Evolutionary conservation across 64 coral and sea anemone species (phyloP), one percentile per base, ranked within the genome.

Genomic region (Montipora sp.): DNA sequence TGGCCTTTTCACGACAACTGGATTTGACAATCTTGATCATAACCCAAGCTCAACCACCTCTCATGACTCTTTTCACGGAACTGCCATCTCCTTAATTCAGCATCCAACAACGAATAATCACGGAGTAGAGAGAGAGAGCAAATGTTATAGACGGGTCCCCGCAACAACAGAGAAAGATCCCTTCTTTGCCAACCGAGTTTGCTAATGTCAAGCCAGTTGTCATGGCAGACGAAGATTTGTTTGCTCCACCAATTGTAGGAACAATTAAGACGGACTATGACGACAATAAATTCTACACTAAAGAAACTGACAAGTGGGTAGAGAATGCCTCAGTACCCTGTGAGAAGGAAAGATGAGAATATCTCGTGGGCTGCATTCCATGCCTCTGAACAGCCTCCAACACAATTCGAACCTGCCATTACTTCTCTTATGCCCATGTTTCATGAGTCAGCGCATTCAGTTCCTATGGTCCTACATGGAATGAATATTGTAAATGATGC

Each of bases 341-440:
- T 24, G 18, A 75, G 18, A 89, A 89, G 49, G 87, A 89, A 2
- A 50, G 20, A 49, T 48, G 87, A 89, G 48, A 51, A 51, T 19
- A 50, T 89, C 23, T 89, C 87, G 8, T 89, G 87, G 87, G 47
- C 87, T 44, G 83, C 83, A 47, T 63, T 63, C 59, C 59, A 63
- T 63, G 87, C 72, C 73, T 76, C 27, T 65, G 57, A 68, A 68
- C 12, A 73, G 67, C 66, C 65, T 63, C 59, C 59, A 63, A 63
- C 59, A 63, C 59, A 63, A 63, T 63, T 63, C 59, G 59, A 63
- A 63, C 20, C 87, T 20, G 72, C 87, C 7, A 89, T 89, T 21
- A 89, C 69, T 58, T 10, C 70, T 47, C 72, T 89, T 43, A 47
- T 77, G 48, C 87, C 87, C n/a, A 76, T 75, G 87, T 89, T 89